Evolutionary conservation across 2,113 vertebrate genomes (phyloP).

Genomic region (Nannospalax galili): DNA sequence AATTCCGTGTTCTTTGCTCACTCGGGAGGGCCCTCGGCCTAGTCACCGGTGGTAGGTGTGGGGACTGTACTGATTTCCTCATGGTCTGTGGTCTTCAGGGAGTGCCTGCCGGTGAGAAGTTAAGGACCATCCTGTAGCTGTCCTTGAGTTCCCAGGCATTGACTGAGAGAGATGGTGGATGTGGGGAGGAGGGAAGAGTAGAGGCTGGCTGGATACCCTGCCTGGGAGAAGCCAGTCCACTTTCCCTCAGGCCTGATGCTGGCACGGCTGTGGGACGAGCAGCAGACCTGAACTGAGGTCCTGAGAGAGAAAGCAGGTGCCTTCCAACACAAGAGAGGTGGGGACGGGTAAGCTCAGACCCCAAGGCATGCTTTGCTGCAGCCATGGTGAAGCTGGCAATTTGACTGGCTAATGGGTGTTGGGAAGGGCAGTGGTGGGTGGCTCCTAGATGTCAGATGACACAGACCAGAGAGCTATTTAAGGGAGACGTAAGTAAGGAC

Average conservation of each 20-base stretch:
- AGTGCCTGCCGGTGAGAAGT: constrained; percentile 39
- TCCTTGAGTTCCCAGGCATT: constrained; percentile 12
- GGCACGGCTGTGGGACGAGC: constrained; percentile 34
- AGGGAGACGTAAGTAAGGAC: background rate
- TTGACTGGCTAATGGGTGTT: background rate
- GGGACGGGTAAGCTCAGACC: background rate
- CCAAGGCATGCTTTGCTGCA: background rate
- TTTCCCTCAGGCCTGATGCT: constrained; percentile 6
- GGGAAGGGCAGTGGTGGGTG: background rate
- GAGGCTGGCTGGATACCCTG: background rate
- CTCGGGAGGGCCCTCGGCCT: constrained; percentile 38
- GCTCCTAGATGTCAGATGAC: background rate
- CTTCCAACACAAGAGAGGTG: constrained; percentile 17
- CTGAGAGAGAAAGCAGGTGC: constrained; percentile 25
- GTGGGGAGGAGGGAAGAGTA: background rate
- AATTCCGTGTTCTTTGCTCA: constrained; percentile 51
- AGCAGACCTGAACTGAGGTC: background rate
- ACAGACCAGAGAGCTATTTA: background rate
- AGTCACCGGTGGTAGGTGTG: constrained; percentile 54
- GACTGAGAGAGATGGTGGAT: background rate
- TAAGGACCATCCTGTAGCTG: constrained; percentile 44
- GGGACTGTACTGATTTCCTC: constrained; percentile 55
- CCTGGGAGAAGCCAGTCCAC: constrained; percentile 22
- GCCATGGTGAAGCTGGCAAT: background rate
- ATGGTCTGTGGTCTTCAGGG: constrained; percentile 25